Base-by-base conservation (phyloP, 1,140 invertebrate species). In the Drosophila bipectinata region DNA sequence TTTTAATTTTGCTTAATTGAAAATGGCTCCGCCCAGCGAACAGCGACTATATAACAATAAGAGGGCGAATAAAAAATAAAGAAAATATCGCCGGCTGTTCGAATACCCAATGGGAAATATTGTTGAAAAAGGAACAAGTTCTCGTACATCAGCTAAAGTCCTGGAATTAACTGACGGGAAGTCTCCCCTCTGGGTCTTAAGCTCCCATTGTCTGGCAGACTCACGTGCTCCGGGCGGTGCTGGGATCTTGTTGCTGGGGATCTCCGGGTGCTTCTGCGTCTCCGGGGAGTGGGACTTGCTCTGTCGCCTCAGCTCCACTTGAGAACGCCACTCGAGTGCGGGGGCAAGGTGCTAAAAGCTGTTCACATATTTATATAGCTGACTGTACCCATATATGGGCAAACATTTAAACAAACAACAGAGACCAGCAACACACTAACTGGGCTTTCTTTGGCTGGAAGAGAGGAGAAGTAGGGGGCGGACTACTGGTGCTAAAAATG, bases 1-100 rank as follows among this genome's bases (percentile, higher is more conserved):
- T 87, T 87, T 88, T 87, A 87, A 87, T 87, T 87, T 88, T 77
- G 82, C 82, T 88, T 87, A 87, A 87, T 87, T 87, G 82, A 87
- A 87, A 87, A 88, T 79, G 83, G 66, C 44, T 56, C 45, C 53
- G 44, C 37, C 75, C 48, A 47, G 63, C 21, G 15, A 9, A 18
- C 51, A 24, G 45, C 34, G 8, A 51, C 32, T 44, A 30, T 41
- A 67, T 21, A 28, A 37, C 64, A 34, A 37, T 30, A 52, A 54
- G 32, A 24, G 24, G 8, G 10, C 7, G 41, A 69, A 56, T 53
- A 58, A 37, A 26, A 68, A 59, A 67, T 45, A 72, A 44, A 39
- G 18, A 60, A 72, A 59, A 72, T 58, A 59, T 44, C 34, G 58
- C 52, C 32, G 32, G 26, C 52, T 63, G 71, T 49, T 52, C 44